Conservation (phyloP, 23 tunicate genomes). For the Oikopleura albicans region DNA sequence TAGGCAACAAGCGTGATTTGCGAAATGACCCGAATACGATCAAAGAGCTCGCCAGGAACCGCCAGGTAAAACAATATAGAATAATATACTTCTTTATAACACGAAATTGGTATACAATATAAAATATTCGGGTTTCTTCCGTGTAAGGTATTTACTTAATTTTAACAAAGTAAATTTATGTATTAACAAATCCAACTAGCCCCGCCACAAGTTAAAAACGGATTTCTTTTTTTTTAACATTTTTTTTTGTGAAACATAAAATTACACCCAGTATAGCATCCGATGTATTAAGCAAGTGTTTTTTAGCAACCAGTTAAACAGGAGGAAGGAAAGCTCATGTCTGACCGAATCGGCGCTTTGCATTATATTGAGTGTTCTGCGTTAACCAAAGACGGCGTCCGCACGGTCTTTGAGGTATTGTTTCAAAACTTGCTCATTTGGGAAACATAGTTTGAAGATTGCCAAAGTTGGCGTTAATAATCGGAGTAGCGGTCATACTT, state of each 20-base stretch:
- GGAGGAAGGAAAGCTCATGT: conserved; percentile 85
- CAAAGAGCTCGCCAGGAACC: conserved; percentile 52
- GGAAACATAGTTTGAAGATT: no score
- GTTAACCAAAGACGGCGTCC: conserved; percentile 74
- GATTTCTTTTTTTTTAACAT: no score
- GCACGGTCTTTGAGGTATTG: conserved; percentile 87
- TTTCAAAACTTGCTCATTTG: no score
- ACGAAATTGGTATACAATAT: neutral
- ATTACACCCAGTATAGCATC: no score
- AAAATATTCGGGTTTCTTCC: no score
- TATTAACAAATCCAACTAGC: no score
- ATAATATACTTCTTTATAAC: neutral
- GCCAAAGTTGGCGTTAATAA: no score
- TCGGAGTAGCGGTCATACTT: no score
- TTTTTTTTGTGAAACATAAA: no score
- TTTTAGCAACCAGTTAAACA: conserved; percentile 36
- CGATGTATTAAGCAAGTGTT: neutral
- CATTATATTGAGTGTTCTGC: conserved; percentile 96
- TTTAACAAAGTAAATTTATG: no score
- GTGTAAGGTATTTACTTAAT: no score
- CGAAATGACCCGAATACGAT: conserved; percentile 51
- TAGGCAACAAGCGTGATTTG: conserved; percentile 91
- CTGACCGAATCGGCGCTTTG: conserved; percentile 90
- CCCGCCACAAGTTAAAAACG: no score
- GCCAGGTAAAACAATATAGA: conserved; percentile 20